Evolutionary conservation across 2,797 vertebrate genomes (phyloP), one percentile per base, ranked within the genome.

Genomic region (Oreochromis mossambicus): DNA sequence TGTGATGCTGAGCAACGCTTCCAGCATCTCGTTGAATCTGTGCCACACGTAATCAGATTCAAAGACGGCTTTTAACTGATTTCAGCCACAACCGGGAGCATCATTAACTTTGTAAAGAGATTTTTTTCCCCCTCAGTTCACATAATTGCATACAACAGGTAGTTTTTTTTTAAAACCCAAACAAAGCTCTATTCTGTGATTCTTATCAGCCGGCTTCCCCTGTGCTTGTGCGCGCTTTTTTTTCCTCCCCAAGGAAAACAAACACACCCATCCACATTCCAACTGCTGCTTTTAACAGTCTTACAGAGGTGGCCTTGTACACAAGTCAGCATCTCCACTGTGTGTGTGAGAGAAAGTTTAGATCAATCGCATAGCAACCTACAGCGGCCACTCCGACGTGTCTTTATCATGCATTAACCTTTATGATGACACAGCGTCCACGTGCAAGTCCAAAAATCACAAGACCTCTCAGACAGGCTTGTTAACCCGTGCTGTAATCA

Each of bases 181-280:
- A 92, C 84, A 93, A 92, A 88, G 90, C 81, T 84, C 63, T 63
- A 50, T 50, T 87, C 34, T 89, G 82, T 84, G 87, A 87, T 88
- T 80, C 86, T 90, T 87, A 93, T 93, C 92, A 80, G 75, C 76
- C 55, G 17, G 83, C 38, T 87, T 89, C 77, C 78, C 66, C 55
- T 79, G 79, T 12, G 36, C 36, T 24, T 68, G 48, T 58, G 46
- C 6, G 52, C 55, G 12, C 10, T 56, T 82, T 84, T 86, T 68
- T 66, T 41, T 0, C 6, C 56, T 66, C 12, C 78, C 80, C 34
- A 85, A 87, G 79, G 83, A 92, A 93, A 94, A 81, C 92, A 94
- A 94, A 94, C 92, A 95, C 91, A 92, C 89, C 88, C 91, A 54
- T 56, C 76, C 63, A 85, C 93, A 95, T 95, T 93, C 93, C 93